Conservation (phyloP, 1,140 invertebrate species). For the Cydia fagiglandana region DNA sequence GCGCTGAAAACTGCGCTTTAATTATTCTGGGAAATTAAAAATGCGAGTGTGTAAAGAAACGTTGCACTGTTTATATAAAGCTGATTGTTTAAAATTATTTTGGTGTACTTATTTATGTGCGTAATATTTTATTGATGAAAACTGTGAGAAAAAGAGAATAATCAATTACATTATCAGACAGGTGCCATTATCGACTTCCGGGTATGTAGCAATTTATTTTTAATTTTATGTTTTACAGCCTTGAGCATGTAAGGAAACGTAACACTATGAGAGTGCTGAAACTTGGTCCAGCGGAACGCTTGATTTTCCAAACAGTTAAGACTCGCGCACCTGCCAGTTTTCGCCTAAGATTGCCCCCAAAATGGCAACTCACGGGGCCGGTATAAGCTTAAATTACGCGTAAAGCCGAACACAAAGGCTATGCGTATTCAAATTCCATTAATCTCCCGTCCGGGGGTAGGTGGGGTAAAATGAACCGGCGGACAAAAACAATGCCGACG, state of each 20-base stretch:
- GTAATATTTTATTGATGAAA: no score
- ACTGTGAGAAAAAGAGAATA: no score
- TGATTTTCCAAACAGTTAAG: constrained; percentile 59
- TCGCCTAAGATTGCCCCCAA: constrained; percentile 63
- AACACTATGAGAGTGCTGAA: constrained; percentile 58
- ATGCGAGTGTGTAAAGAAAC: neutral
- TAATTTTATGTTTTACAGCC: no score
- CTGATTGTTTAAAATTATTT: neutral
- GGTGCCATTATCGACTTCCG: no score
- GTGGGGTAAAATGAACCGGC: constrained; percentile 76
- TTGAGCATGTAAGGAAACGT: no score
- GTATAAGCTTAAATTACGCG: constrained; percentile 76
- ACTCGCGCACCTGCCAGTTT: constrained; percentile 62
- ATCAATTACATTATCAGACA: neutral
- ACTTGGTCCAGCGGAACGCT: constrained; percentile 48
- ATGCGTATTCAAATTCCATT: constrained; percentile 79
- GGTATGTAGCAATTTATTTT: neutral
- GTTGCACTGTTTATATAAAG: neutral
- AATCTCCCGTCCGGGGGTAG: constrained; percentile 71
- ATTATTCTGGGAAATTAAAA: constrained; percentile 28
- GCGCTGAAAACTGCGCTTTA: neutral
- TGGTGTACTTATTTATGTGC: neutral
- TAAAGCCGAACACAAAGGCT: constrained; percentile 78
- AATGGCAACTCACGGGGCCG: constrained; percentile 72
- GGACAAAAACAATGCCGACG: constrained; percentile 78